Percentiles rank a stretch among this genome's conserved stretches.
Evolutionary conservation across 2,888 invertebrate genomes (phyloP).

Genomic region (Andrena haemorrhoa): DNA sequence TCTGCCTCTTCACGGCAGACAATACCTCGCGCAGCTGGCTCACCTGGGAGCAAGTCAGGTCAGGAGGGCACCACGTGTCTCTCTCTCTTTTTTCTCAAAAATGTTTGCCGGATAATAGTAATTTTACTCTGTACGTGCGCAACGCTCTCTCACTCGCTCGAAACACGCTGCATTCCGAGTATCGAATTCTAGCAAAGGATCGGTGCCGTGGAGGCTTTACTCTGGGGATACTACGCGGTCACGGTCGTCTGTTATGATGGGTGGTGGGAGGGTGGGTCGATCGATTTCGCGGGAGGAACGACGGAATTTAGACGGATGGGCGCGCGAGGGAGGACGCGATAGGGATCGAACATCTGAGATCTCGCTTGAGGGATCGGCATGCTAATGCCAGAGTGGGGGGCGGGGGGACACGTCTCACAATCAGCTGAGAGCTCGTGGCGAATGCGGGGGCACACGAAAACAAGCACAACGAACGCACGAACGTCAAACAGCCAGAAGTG

Average conservation of each 20-base stretch:
- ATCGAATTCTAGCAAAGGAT: background rate
- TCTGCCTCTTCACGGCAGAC: slow-evolving; percentile 84
- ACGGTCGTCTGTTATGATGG: background rate
- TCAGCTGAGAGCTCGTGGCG: slow-evolving; percentile 46
- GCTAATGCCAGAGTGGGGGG: too few relatives aligned
- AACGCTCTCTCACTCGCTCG: slow-evolving; percentile 22
- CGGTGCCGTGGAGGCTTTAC: background rate
- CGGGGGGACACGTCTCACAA: too few relatives aligned
- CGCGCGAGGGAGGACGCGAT: background rate
- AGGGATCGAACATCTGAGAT: too few relatives aligned
- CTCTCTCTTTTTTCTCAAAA: slow-evolving; percentile 28
- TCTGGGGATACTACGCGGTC: background rate
- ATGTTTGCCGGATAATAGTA: background rate
- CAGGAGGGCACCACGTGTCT: slow-evolving; percentile 70
- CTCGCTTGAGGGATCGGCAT: too few relatives aligned
- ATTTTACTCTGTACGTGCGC: slow-evolving; percentile 30
- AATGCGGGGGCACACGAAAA: slow-evolving; percentile 58
- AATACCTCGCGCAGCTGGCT: slow-evolving; percentile 84
- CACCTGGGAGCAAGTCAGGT: slow-evolving; percentile 83
- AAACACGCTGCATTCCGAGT: background rate
- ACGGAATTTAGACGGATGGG: slow-evolving; percentile 4
- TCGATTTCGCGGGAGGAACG: background rate
- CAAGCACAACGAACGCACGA: slow-evolving; percentile 69
- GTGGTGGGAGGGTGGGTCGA: background rate
- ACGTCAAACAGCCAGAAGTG: slow-evolving; percentile 65